Percentiles rank a stretch among this genome's conserved stretches.
Conservation (phyloP, 2,113 vertebrate genomes). For the Mus spicilegus region DNA sequence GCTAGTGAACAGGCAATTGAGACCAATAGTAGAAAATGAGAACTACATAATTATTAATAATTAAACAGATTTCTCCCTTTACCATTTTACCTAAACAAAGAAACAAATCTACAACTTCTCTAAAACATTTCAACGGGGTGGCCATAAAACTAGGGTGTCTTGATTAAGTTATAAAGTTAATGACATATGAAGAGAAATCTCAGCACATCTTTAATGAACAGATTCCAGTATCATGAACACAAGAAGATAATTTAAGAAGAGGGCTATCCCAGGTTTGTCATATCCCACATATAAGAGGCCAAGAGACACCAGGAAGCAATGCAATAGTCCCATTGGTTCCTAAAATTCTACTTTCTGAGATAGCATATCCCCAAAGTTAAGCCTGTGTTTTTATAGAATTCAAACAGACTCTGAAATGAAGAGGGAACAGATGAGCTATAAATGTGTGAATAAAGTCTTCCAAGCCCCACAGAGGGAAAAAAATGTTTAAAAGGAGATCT, state of each 20-base stretch:
- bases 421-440: slow-evolving; percentile 70
- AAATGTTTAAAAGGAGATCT: slow-evolving; percentile 35
- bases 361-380: slow-evolving; percentile 56
- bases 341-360: slow-evolving; percentile 68
- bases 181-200: slow-evolving; percentile 25
- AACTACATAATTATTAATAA: background rate
- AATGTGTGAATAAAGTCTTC: slow-evolving; percentile 73
- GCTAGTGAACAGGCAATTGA: background rate
- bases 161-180: slow-evolving; percentile 38
- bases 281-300: background rate
- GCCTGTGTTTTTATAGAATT: slow-evolving; percentile 64
- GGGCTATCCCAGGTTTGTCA: background rate
- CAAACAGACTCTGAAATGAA: slow-evolving; percentile 66
- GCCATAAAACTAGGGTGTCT: background rate
- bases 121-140: slow-evolving; percentile 6
- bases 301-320: background rate
- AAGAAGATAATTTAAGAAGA: slow-evolving; percentile 29
- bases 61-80: slow-evolving; percentile 7
- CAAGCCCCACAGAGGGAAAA: background rate
- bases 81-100: background rate
- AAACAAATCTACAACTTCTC: background rate
- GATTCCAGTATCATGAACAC: background rate
- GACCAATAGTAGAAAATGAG: slow-evolving; percentile 45
- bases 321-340: background rate
- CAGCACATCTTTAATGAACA: background rate